A percentile compares a stretch with the other conserved stretches of the same genome.
phyloP scores from a whole-genome alignment of 2,113 vertebrate species.

The Columba livia region DNA sequence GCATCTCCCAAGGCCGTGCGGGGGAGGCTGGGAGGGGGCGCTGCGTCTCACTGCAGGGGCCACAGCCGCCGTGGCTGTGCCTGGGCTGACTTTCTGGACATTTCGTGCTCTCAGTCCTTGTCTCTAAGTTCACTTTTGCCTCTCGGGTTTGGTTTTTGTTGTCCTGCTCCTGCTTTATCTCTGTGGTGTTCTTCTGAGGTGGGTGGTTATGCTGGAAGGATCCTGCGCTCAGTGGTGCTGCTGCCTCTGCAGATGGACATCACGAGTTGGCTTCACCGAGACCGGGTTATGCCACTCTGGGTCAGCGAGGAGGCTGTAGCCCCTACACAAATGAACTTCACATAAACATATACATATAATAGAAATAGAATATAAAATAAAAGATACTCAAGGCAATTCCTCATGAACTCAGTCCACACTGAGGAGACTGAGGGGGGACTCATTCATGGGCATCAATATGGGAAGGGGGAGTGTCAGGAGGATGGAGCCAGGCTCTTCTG shows the following conservation, averaged over 20 bases:
- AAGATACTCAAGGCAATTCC: too few species aligned
- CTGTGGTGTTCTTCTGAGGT: not conserved
- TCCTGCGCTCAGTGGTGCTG: not conserved
- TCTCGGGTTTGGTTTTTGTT: not conserved
- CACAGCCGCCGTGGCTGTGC: not conserved
- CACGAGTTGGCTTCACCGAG: not conserved
- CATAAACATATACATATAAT: too few species aligned
- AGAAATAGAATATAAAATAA: too few species aligned
- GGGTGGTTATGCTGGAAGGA: not conserved
- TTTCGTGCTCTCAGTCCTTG: not conserved
- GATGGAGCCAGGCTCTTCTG: too few species aligned
- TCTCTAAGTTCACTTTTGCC: not conserved
- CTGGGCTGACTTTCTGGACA: not conserved
- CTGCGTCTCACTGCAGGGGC: not conserved
- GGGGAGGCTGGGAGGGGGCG: not conserved
- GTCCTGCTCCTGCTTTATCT: not conserved
- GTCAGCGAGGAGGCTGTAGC: not conserved
- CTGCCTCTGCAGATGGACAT: not conserved
- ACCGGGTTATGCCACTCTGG: not conserved
- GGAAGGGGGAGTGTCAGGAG: too few species aligned
- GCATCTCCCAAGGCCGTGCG: not conserved
- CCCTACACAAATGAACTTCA: accelerated
- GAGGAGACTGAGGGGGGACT: too few species aligned
- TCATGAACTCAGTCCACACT: too few species aligned
- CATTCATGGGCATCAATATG: too few species aligned